These are phyloP conservation scores for Heliornis fulica DNA, from an alignment of 2,113 vertebrate species.

Conservation along the genomic window DNA sequence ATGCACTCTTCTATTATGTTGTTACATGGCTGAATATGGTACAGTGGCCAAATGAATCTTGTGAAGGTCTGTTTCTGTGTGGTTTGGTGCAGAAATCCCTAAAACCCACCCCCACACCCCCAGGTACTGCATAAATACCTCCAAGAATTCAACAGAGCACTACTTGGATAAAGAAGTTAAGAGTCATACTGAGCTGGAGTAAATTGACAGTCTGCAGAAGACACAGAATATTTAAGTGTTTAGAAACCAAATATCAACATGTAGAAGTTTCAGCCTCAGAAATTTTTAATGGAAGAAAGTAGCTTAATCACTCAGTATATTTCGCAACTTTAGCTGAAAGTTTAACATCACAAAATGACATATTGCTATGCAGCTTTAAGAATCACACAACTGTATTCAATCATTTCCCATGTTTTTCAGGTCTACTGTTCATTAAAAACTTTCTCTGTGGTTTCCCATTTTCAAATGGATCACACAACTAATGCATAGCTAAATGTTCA, in stretches of 20 bases:
- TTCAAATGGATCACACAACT: background rate
- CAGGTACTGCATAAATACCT: background rate
- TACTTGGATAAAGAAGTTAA: background rate
- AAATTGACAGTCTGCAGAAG: background rate
- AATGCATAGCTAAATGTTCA: conserved; percentile 54
- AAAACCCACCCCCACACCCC: background rate
- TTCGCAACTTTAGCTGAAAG: conserved; percentile 31
- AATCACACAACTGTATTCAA: conserved; percentile 30
- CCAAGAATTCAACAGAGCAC: background rate
- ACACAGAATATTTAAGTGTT: background rate
- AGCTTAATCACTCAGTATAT: conserved; percentile 26
- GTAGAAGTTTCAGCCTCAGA: conserved; percentile 30
- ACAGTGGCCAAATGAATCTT: background rate
- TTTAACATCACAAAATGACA: conserved; percentile 39
- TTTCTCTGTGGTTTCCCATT: background rate
- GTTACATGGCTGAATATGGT: background rate
- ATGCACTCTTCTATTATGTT: background rate
- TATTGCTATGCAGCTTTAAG: conserved; percentile 52
- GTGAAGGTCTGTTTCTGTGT: background rate
- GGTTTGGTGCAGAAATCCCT: background rate
- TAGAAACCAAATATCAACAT: background rate
- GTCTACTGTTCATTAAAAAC: conserved; percentile 5
- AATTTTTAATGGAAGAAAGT: conserved; percentile 47
- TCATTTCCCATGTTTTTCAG: conserved; percentile 48
- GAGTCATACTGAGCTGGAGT: background rate